phyloP scores from a whole-genome alignment of 2,113 vertebrate genomes.

The Ondatra zibethicus region DNA sequence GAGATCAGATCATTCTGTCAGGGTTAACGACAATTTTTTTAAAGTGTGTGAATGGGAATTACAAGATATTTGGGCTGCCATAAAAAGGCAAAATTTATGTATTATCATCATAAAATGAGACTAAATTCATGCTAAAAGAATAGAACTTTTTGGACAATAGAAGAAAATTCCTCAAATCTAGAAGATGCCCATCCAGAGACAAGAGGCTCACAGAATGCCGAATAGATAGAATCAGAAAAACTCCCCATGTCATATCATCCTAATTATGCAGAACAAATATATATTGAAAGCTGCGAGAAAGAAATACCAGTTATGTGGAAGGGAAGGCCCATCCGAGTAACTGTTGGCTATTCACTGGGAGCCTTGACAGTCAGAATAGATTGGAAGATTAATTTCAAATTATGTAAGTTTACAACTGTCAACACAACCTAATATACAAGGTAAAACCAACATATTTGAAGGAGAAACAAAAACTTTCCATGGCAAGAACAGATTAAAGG shows the following conservation, averaged over 20 bases:
- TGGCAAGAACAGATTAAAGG: background rate
- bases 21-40: background rate
- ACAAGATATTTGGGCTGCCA: background rate
- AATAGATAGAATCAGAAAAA: background rate
- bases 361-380: background rate
- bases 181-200: background rate
- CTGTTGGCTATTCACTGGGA: background rate
- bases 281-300: background rate
- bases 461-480: background rate
- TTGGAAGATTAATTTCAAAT: background rate
- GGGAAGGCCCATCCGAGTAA: background rate
- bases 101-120: background rate
- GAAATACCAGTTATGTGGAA: background rate
- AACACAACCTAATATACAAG: background rate
- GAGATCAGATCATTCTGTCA: background rate
- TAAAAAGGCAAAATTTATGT: background rate
- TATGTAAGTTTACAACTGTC: background rate
- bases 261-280: background rate
- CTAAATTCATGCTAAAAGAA: background rate
- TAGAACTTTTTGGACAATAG: background rate
- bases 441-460: background rate
- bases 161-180: background rate
- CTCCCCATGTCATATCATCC: background rate
- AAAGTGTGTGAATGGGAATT: background rate
- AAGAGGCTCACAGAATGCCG: background rate